phyloP scores from a whole-genome alignment of 2,113 vertebrate species.

The Bettongia penicillata region DNA sequence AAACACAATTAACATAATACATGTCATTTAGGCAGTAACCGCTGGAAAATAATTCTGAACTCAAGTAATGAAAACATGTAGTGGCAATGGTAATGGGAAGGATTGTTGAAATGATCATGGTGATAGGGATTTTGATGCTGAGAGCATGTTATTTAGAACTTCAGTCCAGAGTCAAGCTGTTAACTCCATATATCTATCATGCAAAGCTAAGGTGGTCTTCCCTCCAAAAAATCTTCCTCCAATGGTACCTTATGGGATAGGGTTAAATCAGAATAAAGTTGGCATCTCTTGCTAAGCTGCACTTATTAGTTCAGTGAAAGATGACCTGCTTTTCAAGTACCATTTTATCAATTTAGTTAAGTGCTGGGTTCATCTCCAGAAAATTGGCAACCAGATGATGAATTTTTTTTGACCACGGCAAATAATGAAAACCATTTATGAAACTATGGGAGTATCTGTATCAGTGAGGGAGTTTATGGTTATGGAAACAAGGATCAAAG shows the following conservation, averaged over 20 bases:
- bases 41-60: neutral
- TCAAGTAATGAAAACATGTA: neutral
- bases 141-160: neutral
- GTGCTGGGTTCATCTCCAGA: neutral
- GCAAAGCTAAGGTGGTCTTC: neutral
- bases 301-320: neutral
- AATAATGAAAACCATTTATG: neutral
- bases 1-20: neutral
- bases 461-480: neutral
- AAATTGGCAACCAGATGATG: neutral
- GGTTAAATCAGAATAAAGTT: neutral
- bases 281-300: neutral
- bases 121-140: neutral
- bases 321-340: neutral
- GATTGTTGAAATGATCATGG: neutral
- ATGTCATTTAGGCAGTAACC: neutral
- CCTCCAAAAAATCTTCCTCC: neutral
- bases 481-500: neutral
- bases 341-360: neutral
- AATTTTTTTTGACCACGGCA: neutral
- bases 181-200: neutral
- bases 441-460: neutral
- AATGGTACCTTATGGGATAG: neutral
- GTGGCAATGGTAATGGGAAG: neutral
- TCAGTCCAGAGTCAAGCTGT: neutral